These are phyloP conservation scores for Troglohyphantes excavatus DNA, from an alignment of 2,888 invertebrate genomes.

Conservation along the genomic window DNA sequence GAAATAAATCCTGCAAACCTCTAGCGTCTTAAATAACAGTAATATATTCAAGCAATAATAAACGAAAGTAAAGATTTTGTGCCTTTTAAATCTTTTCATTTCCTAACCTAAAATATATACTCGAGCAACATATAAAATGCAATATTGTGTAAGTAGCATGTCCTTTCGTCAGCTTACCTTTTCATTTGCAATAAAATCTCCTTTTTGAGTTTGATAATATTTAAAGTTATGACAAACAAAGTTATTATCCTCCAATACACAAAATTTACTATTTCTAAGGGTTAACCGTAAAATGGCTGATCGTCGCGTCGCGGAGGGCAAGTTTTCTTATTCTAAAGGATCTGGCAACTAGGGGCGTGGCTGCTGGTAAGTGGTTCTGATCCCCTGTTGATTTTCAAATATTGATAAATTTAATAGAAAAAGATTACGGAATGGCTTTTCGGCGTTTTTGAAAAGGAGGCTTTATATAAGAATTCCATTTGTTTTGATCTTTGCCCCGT, in stretches of 20 bases:
- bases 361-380: constrained; percentile 33
- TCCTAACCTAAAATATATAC: constrained; percentile 6
- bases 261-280: background rate
- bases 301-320: background rate
- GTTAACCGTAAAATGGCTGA: background rate
- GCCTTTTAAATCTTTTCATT: constrained; percentile 14
- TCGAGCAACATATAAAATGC: background rate
- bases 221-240: constrained; percentile 1
- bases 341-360: background rate
- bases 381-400: constrained; percentile 26
- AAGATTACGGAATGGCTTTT: background rate
- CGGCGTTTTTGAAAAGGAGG: background rate
- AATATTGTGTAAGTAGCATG: background rate
- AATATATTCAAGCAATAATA: too few relatives aligned
- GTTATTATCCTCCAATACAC: background rate
- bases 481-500: background rate
- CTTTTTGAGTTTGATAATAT: background rate
- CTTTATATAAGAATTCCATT: background rate
- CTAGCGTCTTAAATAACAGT: too few relatives aligned
- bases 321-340: background rate
- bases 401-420: background rate
- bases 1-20: too few relatives aligned
- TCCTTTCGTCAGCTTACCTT: background rate
- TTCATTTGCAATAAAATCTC: background rate
- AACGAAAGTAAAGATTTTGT: too few relatives aligned